Base-by-base conservation (phyloP, 1,140 invertebrate genomes). In the Aphis craccivora region DNA sequence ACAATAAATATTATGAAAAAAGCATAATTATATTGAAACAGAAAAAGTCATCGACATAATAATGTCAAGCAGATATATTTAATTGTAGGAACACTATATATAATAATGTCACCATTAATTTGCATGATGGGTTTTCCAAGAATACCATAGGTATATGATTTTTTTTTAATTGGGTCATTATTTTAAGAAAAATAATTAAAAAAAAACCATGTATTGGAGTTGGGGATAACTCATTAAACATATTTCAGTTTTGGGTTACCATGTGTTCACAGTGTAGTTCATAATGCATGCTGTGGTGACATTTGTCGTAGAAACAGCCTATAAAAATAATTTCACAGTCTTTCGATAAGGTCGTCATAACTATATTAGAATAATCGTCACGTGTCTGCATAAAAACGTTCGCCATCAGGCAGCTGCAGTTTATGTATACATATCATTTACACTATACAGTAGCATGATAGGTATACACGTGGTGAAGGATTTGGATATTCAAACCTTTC, bases 291-390 rank as follows among this genome's bases (percentile, higher is more conserved):
- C n/a, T n/a, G 11, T n/a, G 60, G 30, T 76, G 60, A 76, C 60
- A n/a, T 76, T 76, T 76, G 5, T 76, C 30, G 23, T 6, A 5
- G 30, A 76, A 76, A 76, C 5, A n/a, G n/a, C 60, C n/a, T 76
- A n/a, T 76, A 76, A 14, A 76, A 76, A 76, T 76, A 76, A 76
- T 76, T 76, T n/a, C 60, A 76, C 60, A n/a, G 60, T 76, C 30
- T 14, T n/a, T n/a, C 60, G n/a, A n/a, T n/a, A 76, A 76, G 60
- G 60, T 76, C 60, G 60, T 76, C n/a, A 76, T n/a, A 76, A 76
- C 60, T 11, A 76, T 76, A 76, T 18, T n/a, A 76, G 60, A n/a
- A 76, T n/a, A 76, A 76, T 76, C 60, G 60, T 76, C 60, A 76
- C n/a, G 60, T 5, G 0, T 18, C 3, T 76, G 30, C 60, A 76